Evolutionary conservation across 2,797 vertebrate species (phyloP).

Genomic region (Scarus forsteni): DNA sequence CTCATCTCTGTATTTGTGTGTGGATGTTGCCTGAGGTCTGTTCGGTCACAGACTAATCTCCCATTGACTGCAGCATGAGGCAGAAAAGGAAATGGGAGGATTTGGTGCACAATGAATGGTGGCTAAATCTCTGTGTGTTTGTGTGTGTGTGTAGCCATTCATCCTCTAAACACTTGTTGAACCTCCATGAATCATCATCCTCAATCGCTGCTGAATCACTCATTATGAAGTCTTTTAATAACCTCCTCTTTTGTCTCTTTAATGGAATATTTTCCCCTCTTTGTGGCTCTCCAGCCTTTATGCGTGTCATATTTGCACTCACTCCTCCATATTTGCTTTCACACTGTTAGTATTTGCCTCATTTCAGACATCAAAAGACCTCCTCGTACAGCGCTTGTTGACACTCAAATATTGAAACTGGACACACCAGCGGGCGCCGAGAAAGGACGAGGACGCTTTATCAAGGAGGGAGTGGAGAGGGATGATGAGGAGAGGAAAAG

Average conservation of each 20-base stretch:
- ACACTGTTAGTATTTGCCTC: constrained; percentile 33
- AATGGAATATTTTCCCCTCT: constrained; percentile 11
- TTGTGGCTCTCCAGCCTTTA: background rate
- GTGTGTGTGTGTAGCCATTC: constrained; percentile 6
- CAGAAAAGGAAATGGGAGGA: constrained; percentile 55
- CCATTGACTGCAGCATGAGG: constrained; percentile 48
- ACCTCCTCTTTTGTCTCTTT: background rate
- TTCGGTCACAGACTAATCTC: constrained; percentile 40
- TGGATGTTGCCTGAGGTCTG: constrained; percentile 29
- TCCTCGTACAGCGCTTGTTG: constrained; percentile 48
- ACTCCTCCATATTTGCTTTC: constrained; percentile 30
- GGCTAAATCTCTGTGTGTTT: constrained; percentile 34
- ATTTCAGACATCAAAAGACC: constrained; percentile 57
- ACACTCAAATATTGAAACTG: constrained; percentile 41
- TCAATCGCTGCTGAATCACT: background rate
- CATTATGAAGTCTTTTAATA: background rate
- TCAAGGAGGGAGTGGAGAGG: background rate
- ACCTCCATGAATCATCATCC: constrained; percentile 6
- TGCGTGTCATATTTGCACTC: constrained; percentile 8
- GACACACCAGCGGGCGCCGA: background rate
- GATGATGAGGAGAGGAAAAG: background rate
- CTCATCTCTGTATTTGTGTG: background rate
- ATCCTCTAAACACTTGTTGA: constrained; percentile 20
- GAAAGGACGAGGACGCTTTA: constrained; percentile 16
- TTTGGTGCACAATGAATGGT: constrained; percentile 60